Base-by-base conservation (phyloP, 2,797 vertebrate genomes). In the Lacerta agilis region DNA sequence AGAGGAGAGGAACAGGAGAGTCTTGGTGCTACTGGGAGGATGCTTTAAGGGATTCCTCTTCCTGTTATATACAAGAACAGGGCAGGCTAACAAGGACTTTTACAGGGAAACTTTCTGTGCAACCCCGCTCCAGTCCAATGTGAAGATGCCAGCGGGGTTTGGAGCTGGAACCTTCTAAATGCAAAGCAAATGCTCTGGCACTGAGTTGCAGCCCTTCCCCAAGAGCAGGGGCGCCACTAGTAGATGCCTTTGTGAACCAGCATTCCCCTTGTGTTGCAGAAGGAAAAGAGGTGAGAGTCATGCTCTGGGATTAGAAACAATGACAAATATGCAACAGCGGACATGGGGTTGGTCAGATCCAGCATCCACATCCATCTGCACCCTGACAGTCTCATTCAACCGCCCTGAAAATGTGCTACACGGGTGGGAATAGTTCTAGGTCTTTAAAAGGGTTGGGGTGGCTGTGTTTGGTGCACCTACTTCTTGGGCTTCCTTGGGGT, bases 401-500 rank as follows among this genome's bases (percentile, higher is more conserved):
- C 66, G 29, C 67, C 29, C 23, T 41, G 61, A 66, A 64, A 61
- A 25, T 29, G 25, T 27, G 11, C 20, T 82, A 17, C 8, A 29
- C 13, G 4, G 38, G 2, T 45, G 66, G 29, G 9, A 45, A 49
- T 33, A 23, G 66, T 23, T n/a, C 27, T 9, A 27, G 43, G 8
- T 49, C n/a, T 43, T 7, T 10, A 20, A 45, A 17, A 38, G 36
- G n/a, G 41, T 23, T 2, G 4, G n/a, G 25, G 25, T 61, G 36
- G 79, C 8, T 25, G 84, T 8, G 18, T 41, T 55, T 23, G 69
- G 13, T 2, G 20, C 0, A 73, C 96, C 96, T 90, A 97, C 97
- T 90, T 92, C 83, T 94, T 94, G 1, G 97, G 95, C 23, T 91
- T 86, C 86, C 92, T 95, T 83, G 96, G 96, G 18, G 88, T 93